Conservation (phyloP, 1,140 invertebrate genomes). For the Nephotettix cincticeps region DNA sequence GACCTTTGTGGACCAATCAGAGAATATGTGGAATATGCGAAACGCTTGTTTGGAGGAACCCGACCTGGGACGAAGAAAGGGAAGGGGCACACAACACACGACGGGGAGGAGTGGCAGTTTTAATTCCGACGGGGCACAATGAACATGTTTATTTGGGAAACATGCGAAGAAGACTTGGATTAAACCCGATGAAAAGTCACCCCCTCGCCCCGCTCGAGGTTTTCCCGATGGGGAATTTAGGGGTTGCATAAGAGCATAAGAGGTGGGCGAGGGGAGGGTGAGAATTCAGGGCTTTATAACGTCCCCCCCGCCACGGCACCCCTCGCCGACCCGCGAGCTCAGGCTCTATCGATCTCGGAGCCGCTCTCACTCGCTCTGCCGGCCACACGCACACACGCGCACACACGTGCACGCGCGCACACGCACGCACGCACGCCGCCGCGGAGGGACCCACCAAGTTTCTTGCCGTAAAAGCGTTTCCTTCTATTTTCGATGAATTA, state of each 20-base stretch:
- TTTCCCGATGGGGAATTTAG: slow-evolving; percentile 25
- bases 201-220: slow-evolving; percentile 1
- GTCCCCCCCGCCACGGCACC: neutral
- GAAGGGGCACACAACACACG: neutral
- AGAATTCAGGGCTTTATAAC: slow-evolving; percentile 26
- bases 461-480: neutral
- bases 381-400: neutral
- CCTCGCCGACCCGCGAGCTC: neutral
- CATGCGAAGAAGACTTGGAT: slow-evolving; percentile 13
- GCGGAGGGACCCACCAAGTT: neutral
- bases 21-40: no score
- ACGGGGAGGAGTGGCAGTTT: slow-evolving; percentile 1
- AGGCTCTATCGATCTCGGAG: slow-evolving; percentile 18
- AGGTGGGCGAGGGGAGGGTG: slow-evolving; percentile 12
- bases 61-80: neutral
- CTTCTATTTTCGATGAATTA: slow-evolving; percentile 15
- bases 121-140: slow-evolving; percentile 9
- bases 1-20: no score
- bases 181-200: slow-evolving; percentile 18
- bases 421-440: neutral
- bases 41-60: no score
- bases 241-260: slow-evolving; percentile 29
- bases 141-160: slow-evolving; percentile 13
- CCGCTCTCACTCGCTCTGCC: neutral
- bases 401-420: neutral